Base-by-base conservation (phyloP, 1,140 invertebrate species). In the Eciton burchellii region DNA sequence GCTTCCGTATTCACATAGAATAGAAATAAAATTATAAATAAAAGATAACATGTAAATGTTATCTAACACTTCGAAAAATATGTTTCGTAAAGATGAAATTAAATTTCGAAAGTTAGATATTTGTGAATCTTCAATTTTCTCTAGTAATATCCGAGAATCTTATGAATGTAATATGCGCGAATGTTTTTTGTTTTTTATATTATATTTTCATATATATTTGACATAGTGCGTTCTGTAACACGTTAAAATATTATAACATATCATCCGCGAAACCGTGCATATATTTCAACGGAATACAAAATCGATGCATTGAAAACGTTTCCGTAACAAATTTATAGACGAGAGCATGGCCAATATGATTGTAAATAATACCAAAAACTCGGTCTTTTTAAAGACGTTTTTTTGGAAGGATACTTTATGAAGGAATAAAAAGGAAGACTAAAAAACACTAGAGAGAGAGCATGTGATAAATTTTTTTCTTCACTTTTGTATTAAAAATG, bases 401-500 rank as follows among this genome's bases (percentile, higher is more conserved):
- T 35, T 35, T 79, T 45, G n/a, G 35, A 66, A 43, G 60, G 62
- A 77, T 41, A 41, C 21, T 76, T 76, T 66, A 24, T 9, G 6
- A 68, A 77, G 74, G 74, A 85, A 76, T 65, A 85, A 47, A 73
- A 24, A 52, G 35, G 11, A 62, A 73, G 43, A 73, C 70, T 84
- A 43, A 35, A 35, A 70, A 81, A 87, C 21, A 85, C 43, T 45
- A 12, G 60, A n/a, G n/a, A n/a, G n/a, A n/a, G n/a, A 43, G 24
- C 59, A 52, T 6, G 24, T 43, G 21, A 73, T 65, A 35, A 52
- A 41, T 70, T 73, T 84, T 87, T 88, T 85, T 74, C 43, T 85
- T 29, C 73, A 89, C 85, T 91, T 92, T 91, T 90, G 83, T 90
- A 92, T 91, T 91, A 89, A 93, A 91, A 91, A 91, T 89, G 83